These are phyloP conservation scores for Orientallactaga sibirica DNA, from an alignment of 2,797 vertebrate genomes.

Conservation along the genomic window DNA sequence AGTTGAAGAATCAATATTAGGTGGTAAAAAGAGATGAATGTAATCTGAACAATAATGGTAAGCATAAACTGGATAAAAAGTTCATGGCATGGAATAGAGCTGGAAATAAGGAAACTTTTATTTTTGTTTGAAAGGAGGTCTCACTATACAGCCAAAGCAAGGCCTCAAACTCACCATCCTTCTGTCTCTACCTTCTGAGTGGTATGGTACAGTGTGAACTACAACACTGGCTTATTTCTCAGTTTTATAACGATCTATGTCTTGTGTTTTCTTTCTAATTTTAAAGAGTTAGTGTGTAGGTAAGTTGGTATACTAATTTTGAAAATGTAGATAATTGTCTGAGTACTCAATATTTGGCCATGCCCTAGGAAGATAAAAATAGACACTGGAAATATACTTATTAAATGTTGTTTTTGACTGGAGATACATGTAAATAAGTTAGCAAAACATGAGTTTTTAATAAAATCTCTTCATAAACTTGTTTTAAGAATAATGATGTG, in stretches of 20 bases:
- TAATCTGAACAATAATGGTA: neutral
- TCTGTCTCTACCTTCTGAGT: neutral
- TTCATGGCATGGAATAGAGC: neutral
- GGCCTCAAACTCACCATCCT: neutral
- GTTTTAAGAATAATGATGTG: neutral
- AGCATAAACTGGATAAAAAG: neutral
- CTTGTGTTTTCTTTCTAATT: neutral
- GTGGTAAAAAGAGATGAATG: neutral
- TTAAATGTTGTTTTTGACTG: neutral
- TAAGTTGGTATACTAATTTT: neutral
- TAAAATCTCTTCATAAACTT: neutral
- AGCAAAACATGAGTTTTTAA: neutral
- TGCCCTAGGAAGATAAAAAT: neutral
- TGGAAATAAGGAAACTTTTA: neutral
- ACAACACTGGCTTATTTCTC: neutral
- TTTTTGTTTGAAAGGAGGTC: neutral
- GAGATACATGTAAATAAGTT: conserved; percentile 20
- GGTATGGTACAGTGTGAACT: neutral
- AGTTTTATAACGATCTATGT: neutral
- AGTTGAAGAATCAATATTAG: neutral
- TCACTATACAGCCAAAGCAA: neutral
- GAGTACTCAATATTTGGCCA: neutral
- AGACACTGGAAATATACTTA: neutral
- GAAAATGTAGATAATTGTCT: neutral
- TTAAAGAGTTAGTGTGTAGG: neutral